Conservation (phyloP, 2,797 vertebrate genomes). For the Margarornis squamiger region DNA sequence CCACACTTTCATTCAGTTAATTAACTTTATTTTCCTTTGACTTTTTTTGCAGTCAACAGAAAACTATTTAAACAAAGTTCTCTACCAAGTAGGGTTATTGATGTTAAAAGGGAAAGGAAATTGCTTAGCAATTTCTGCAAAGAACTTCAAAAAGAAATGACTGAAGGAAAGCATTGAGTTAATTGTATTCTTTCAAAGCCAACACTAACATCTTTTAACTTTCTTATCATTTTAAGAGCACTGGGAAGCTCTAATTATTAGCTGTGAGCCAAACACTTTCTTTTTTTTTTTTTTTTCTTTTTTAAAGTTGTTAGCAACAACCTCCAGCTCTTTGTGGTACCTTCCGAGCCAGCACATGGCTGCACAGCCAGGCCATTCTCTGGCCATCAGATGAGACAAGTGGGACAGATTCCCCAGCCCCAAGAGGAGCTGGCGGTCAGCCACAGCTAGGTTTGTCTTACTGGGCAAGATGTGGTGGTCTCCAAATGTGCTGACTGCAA, state of each 20-base stretch:
- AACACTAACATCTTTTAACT: slow-evolving; percentile 17
- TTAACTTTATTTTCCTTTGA: slow-evolving; percentile 51
- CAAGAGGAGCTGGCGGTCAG: not conserved
- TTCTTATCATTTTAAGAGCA: slow-evolving; percentile 18
- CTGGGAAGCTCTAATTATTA: slow-evolving; percentile 7
- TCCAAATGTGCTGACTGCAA: not conserved
- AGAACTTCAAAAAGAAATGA: slow-evolving; percentile 24
- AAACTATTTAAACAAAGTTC: slow-evolving; percentile 21
- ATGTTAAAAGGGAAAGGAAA: slow-evolving; percentile 42
- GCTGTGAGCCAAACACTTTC: not conserved
- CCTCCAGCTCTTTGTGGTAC: not conserved
- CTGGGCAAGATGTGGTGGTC: fast-evolving
- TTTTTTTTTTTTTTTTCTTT: not conserved
- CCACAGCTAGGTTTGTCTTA: not conserved
- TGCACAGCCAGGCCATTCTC: not conserved
- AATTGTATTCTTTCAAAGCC: slow-evolving; percentile 29
- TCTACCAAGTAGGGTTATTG: not conserved
- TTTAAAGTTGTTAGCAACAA: not conserved
- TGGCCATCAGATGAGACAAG: fast-evolving
- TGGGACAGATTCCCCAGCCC: fast-evolving
- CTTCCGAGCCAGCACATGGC: not conserved
- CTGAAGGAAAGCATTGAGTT: not conserved
- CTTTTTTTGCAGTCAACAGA: slow-evolving; percentile 35
- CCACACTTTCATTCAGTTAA: slow-evolving; percentile 8
- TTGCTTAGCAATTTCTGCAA: slow-evolving; percentile 23